Base-by-base conservation (phyloP, 1,140 invertebrate species). In the Nasonia longicornis region DNA sequence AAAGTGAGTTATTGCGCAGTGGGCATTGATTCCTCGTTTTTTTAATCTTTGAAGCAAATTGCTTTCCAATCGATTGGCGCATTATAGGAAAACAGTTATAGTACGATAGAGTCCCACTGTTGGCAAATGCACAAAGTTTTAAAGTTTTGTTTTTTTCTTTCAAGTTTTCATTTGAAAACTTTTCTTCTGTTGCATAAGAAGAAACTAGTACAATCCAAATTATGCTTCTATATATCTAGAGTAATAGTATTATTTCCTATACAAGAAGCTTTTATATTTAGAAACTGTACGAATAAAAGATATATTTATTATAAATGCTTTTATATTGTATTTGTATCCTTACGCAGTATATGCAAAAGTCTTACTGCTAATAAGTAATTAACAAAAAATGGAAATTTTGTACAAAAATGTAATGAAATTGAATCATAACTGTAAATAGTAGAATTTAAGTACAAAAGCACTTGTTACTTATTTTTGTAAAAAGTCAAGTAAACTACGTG, bases 391-490 rank as follows among this genome's bases (percentile, higher is more conserved):
- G 2, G 7, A 48, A 16, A 58, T 58, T n/a, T 16, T 58, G 16
- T 58, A 58, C 52, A n/a, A 58, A 58, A 20, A 58, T 58, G 6
- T 58, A 20, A 58, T n/a, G 3, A 58, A 20, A 58, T 58, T 6
- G 16, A 3, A 58, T 11, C 12, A 31, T 64, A 67, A 67, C 26
- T 76, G 64, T 76, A 76, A 70, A 81, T 81, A 76, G n/a, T 81
- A 76, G 12, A 42, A 8, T 42, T 63, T 76, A 76, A 81, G 73
- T 22, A 29, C 58, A 70, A 81, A 42, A 38, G 66, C 3, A 14
- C 73, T 45, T 58, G 73, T 76, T 81, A 76, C 42, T 76, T 70
- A 81, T 76, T 76, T 81, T 81, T 76, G 20, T 81, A 81, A 31
- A 70, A 10, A 58, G 26, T n/a, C 20, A 52, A 73, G 35, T 71